phyloP scores from a whole-genome alignment of 2,888 invertebrate species.

The Cerastoderma edule region DNA sequence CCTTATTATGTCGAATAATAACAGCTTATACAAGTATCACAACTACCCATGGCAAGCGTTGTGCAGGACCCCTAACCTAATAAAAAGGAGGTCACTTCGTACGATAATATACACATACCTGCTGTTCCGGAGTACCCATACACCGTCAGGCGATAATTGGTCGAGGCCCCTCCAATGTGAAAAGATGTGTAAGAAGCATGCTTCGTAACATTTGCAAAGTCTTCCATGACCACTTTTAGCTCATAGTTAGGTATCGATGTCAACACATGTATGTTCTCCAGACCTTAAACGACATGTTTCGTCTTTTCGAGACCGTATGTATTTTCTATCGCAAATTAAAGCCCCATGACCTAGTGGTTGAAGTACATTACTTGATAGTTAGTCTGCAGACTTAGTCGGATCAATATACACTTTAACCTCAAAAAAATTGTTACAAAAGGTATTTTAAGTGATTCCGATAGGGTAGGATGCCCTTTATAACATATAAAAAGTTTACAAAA shows the following conservation, averaged over 20 bases:
- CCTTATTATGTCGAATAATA: no score
- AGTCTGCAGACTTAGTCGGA: not conserved
- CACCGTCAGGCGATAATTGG: not conserved
- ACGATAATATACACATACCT: not conserved
- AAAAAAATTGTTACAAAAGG: no score
- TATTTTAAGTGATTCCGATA: no score
- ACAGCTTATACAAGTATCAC: no score
- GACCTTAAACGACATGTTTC: not conserved
- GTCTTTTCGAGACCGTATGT: not conserved
- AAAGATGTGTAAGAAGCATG: not conserved
- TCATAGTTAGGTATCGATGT: not conserved
- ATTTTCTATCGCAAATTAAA: not conserved
- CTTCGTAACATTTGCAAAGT: not conserved
- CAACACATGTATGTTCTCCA: not conserved
- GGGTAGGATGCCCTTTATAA: no score
- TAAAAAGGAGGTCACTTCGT: no score
- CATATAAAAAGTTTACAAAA: no score
- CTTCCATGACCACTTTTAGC: not conserved
- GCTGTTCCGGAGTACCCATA: not conserved
- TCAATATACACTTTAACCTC: no score
- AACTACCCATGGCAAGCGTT: no score
- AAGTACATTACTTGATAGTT: not conserved
- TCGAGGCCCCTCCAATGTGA: not conserved
- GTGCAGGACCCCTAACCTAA: no score
- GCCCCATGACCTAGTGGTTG: not conserved